phyloP scores from a whole-genome alignment of 2,888 invertebrate species.

The Sarcophaga carnaria region DNA sequence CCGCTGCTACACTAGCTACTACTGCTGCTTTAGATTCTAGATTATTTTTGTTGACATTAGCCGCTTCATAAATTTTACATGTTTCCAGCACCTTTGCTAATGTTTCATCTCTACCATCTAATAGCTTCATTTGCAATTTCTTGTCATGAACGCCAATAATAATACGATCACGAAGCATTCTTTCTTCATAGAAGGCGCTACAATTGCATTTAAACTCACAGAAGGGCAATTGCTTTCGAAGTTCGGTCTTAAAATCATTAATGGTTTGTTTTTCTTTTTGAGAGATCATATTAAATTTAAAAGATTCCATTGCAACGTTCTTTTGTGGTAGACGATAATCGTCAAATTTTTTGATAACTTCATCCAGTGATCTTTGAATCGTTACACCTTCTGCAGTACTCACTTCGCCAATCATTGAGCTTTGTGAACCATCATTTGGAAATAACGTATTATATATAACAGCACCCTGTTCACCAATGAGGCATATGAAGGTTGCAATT shows the following conservation, averaged over 20 bases:
- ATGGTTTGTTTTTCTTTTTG: constrained; percentile 23
- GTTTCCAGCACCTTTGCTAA: too few relatives aligned
- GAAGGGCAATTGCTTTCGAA: constrained; percentile 11
- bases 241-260: constrained; percentile 5
- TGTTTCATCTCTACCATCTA: too few relatives aligned
- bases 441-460: constrained; percentile 31
- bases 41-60: too few relatives aligned
- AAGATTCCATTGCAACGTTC: constrained; percentile 28
- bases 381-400: neutral
- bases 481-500: constrained; percentile 33
- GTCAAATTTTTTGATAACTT: constrained; percentile 16
- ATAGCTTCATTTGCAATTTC: too few relatives aligned
- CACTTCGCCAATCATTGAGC: constrained; percentile 14
- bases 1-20: too few relatives aligned
- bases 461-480: constrained; percentile 19
- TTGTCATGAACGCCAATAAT: constrained; percentile 3
- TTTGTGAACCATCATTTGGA: constrained; percentile 13
- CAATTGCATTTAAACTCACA: constrained; percentile 22
- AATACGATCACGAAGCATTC: constrained; percentile 6
- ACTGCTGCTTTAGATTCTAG: too few relatives aligned
- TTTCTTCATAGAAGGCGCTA: neutral
- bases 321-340: neutral
- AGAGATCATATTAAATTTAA: neutral
- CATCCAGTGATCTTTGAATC: constrained; percentile 1
- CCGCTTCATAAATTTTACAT: too few relatives aligned